These are phyloP conservation scores for Tapirus indicus DNA, from an alignment of 2,797 vertebrate genomes.

Conservation along the genomic window DNA sequence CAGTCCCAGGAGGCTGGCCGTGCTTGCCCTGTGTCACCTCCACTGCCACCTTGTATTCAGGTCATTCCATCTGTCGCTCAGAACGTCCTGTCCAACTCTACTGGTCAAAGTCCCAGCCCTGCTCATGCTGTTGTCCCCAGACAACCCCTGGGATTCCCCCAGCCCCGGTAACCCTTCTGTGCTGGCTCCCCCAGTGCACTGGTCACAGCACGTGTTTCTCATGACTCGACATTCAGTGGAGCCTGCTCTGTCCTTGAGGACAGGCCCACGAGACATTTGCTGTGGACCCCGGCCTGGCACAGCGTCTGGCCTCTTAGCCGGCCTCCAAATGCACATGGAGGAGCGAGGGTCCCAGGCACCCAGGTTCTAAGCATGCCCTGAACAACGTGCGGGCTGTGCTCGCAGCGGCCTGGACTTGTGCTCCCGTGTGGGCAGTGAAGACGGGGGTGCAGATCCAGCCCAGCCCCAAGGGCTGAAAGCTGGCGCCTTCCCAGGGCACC, in stretches of 20 bases:
- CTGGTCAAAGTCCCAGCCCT: not conserved
- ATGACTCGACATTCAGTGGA: rapidly evolving
- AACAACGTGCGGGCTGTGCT: not conserved
- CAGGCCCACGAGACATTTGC: rapidly evolving
- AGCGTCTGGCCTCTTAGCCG: not conserved
- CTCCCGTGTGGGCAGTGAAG: not conserved
- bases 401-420: not conserved
- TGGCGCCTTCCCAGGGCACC: rapidly evolving
- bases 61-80: too few species aligned
- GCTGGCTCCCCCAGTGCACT: not conserved
- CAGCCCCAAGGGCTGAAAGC: not conserved
- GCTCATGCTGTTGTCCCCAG: not conserved
- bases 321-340: rapidly evolving
- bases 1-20: not conserved
- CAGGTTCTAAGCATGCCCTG: not conserved
- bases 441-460: not conserved
- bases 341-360: rapidly evolving
- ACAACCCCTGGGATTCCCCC: rapidly evolving
- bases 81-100: not conserved
- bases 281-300: rapidly evolving
- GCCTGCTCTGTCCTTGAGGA: not conserved
- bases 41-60: not conserved
- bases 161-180: rapidly evolving
- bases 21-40: too few species aligned
- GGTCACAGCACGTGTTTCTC: not conserved